Evolutionary conservation across 2,797 vertebrate species (phyloP).

Genomic region (Thaleichthys pacificus): DNA sequence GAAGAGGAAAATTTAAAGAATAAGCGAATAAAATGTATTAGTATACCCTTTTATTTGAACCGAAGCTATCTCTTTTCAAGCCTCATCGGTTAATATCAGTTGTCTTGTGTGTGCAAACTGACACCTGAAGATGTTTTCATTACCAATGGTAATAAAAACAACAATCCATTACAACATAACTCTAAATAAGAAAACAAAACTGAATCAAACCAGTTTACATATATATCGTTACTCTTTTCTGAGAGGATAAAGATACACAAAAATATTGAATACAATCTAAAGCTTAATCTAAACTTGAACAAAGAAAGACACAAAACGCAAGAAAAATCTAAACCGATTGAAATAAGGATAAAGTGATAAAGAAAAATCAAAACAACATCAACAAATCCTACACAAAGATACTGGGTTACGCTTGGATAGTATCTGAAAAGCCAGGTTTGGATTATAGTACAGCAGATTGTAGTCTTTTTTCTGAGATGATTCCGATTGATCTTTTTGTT

Average conservation of each 20-base stretch:
- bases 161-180: constrained; percentile 74
- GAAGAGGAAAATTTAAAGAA: constrained; percentile 65
- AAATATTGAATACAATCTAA: constrained; percentile 53
- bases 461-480: constrained; percentile 59
- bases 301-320: constrained; percentile 68
- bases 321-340: constrained; percentile 30
- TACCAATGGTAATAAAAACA: constrained; percentile 64
- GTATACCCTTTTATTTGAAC: constrained; percentile 63
- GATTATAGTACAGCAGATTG: constrained; percentile 88
- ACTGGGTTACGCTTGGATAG: constrained; percentile 77
- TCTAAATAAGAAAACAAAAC: constrained; percentile 61
- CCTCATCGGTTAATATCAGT: constrained; percentile 50
- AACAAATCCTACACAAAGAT: constrained; percentile 69
- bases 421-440: constrained; percentile 82
- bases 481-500: constrained; percentile 55
- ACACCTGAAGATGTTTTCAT: constrained; percentile 65
- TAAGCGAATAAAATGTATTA: constrained; percentile 70
- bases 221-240: constrained; percentile 40
- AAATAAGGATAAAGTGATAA: too few relatives aligned
- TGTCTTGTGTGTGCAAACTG: constrained; percentile 68
- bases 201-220: constrained; percentile 41
- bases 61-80: constrained; percentile 53
- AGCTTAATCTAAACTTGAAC: constrained; percentile 39
- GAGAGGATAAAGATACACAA: constrained; percentile 67
- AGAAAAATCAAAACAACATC: constrained; percentile 61